These are phyloP conservation scores for Mesembrinibis cayennensis DNA, from an alignment of 2,113 vertebrate genomes.

Conservation along the genomic window DNA sequence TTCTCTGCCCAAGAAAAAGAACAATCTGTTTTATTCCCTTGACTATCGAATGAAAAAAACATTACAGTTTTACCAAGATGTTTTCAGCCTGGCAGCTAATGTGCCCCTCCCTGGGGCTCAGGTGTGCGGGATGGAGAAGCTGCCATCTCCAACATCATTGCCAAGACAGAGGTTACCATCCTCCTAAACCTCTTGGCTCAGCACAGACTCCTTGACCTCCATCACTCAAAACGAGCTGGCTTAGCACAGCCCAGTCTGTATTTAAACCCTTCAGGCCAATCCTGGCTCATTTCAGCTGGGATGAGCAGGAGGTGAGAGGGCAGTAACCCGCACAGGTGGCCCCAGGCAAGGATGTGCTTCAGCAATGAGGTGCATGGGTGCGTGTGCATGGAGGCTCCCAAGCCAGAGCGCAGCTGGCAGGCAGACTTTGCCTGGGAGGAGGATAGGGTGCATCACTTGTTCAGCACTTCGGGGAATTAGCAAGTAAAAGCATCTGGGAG, in stretches of 20 bases:
- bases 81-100: not conserved
- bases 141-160: not conserved
- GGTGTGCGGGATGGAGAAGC: fast-evolving
- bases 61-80: not conserved
- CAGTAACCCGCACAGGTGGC: not conserved
- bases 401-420: not conserved
- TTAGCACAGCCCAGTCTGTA: not conserved
- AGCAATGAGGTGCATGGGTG: fast-evolving
- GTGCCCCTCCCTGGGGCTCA: not conserved
- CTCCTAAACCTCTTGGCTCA: not conserved
- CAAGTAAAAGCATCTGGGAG: not conserved
- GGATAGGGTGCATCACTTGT: not conserved
- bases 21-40: not conserved
- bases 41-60: not conserved
- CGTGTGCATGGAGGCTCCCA: not conserved
- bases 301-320: not conserved
- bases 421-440: not conserved
- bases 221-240: not conserved
- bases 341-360: fast-evolving
- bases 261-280: not conserved
- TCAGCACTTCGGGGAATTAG: not conserved
- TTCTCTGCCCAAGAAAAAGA: not conserved
- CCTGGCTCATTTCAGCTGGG: not conserved
- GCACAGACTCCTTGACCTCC: not conserved
- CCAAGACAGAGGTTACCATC: not conserved